Evolutionary conservation across 2,888 invertebrate genomes (phyloP).

Genomic region (Macrophya annulata): DNA sequence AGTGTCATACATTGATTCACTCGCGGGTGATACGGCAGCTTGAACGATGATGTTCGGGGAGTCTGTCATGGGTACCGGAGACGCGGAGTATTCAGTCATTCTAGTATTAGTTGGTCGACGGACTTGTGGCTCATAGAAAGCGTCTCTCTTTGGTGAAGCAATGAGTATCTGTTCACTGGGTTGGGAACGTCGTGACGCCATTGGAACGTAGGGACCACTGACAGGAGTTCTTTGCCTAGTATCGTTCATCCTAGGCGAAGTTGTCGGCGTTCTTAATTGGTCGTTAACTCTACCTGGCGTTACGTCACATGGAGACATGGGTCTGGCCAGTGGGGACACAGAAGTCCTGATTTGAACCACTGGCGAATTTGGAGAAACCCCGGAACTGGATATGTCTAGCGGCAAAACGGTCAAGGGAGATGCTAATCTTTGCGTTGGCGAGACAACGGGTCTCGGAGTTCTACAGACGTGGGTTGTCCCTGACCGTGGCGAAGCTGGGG

Average conservation of each 20-base stretch:
- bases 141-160: constrained; percentile 75
- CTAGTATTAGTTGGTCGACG: constrained; percentile 63
- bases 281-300: constrained; percentile 14
- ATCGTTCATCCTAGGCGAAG: constrained; percentile 59
- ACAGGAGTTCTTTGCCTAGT: constrained; percentile 27
- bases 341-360: constrained; percentile 21
- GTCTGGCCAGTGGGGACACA: constrained; percentile 35
- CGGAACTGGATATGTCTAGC: neutral
- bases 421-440: constrained; percentile 16
- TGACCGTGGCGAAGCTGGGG: neutral
- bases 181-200: constrained; percentile 67
- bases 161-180: constrained; percentile 76
- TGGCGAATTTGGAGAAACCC: neutral
- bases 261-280: constrained; percentile 58
- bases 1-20: constrained; percentile 18
- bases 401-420: constrained; percentile 46
- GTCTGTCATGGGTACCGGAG: constrained; percentile 72
- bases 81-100: constrained; percentile 65
- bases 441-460: constrained; percentile 17
- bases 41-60: constrained; percentile 64
- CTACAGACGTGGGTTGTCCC: neutral
- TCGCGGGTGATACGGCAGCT: constrained; percentile 1
- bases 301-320: constrained; percentile 24
- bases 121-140: constrained; percentile 65
- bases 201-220: constrained; percentile 51